Base-by-base conservation (phyloP, 2,113 vertebrate genomes). In the Gymnogyps californianus region DNA sequence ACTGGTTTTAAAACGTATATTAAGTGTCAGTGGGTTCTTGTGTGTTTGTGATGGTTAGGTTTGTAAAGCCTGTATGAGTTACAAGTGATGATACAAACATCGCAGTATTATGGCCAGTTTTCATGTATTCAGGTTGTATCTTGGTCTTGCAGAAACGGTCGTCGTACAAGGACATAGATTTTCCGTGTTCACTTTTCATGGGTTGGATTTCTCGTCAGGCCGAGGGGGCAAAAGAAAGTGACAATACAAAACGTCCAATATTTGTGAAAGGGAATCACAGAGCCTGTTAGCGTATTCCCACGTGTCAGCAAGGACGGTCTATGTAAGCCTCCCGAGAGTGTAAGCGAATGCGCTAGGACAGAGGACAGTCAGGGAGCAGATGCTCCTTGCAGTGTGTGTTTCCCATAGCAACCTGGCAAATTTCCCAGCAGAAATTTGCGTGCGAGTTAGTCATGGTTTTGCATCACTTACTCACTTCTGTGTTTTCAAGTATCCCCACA, bases 371-470 rank as follows among this genome's bases (percentile, higher is more conserved):
- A 61, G 61, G 18, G 84, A 94, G 84, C 91, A 96, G 94, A 96
- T 94, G 91, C 78, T 91, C 36, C 66, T 76, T 79, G 74, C 89
- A 65, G 87, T 54, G 46, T 72, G 58, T 22, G 85, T 94, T 94
- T 94, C 91, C 91, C 93, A 44, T 94, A 40, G 90, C 95, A 96
- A 94, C 96, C 93, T 96, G 96, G 95, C 96, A 90, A 40, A 91
- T 80, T 95, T 96, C 94, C 96, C 46, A 9, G 79, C 71, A 89
- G 86, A 85, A 93, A 90, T 96, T 67, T 89, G 74, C 6, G 16
- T 82, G 69, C 2, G 47, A 79, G 69, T 93, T 94, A 91, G 84
- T 91, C 72, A 93, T 87, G 89, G 13, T 82, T 95, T 91, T 69
- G 40, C 93, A 87, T 94, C 84, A 25, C 71, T 89, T 89, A 65